A percentile compares a stretch with the other conserved stretches of the same genome.
phyloP scores from a whole-genome alignment of 2,113 vertebrate species.

The Rhizomys pruinosus region DNA sequence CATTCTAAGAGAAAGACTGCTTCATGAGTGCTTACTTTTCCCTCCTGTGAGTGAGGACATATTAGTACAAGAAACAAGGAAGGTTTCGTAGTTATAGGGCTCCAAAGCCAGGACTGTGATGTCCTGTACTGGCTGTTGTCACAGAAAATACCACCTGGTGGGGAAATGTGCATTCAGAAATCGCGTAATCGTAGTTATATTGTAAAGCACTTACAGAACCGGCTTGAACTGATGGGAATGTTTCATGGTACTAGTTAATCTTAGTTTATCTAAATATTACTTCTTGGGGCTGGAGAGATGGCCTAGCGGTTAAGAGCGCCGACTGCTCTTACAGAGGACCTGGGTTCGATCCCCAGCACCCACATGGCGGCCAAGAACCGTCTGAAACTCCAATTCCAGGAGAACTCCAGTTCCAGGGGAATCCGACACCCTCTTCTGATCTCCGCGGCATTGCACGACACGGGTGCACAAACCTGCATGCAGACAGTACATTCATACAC shows the following conservation, averaged over 20 bases:
- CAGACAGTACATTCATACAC: too few relatives aligned
- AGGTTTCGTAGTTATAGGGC: background rate
- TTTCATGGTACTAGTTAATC: background rate
- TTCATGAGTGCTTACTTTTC: conserved; percentile 22
- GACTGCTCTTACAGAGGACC: too few relatives aligned
- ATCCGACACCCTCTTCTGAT: too few relatives aligned
- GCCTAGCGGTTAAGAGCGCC: too few relatives aligned
- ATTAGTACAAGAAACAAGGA: conserved; percentile 47
- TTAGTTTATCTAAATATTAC: conserved; percentile 43
- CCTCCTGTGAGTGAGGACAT: background rate
- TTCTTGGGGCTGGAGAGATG: too few relatives aligned
- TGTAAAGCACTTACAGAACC: conserved; percentile 28
- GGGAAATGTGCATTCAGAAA: background rate
- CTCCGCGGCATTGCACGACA: too few relatives aligned
- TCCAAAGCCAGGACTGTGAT: conserved; percentile 9
- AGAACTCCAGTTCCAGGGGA: too few relatives aligned
- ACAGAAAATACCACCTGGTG: conserved; percentile 10
- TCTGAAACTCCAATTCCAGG: too few relatives aligned
- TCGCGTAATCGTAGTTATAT: background rate
- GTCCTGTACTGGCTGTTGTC: background rate
- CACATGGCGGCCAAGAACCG: too few relatives aligned
- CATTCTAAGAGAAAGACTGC: background rate
- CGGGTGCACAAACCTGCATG: too few relatives aligned
- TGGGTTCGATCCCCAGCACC: too few relatives aligned
- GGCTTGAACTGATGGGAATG: background rate